These are phyloP conservation scores for Phenganax stokvisi DNA, from an alignment of 92 coral and sea anemone species.

Conservation along the genomic window DNA sequence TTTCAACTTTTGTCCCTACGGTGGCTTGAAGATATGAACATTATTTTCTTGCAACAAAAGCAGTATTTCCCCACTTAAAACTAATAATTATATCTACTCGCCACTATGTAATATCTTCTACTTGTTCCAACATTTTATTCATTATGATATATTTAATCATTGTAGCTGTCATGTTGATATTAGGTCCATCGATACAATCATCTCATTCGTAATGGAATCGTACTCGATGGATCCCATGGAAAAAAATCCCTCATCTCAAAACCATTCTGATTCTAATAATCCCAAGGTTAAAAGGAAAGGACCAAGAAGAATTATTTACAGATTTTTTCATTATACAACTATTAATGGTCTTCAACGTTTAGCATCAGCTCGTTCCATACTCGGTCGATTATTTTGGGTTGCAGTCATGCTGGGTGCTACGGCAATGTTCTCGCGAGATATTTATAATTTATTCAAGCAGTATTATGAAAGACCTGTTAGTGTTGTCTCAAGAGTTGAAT, in stretches of 20 bases:
- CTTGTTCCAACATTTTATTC: too few relatives aligned
- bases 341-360: slow-evolving; percentile 54
- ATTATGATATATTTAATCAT: too few relatives aligned
- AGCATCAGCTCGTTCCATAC: slow-evolving; percentile 41
- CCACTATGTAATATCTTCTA: too few relatives aligned
- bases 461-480: slow-evolving; percentile 12
- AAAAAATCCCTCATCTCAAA: neutral
- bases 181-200: neutral
- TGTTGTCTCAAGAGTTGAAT: slow-evolving; percentile 33
- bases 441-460: slow-evolving; percentile 16
- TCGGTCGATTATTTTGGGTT: slow-evolving; percentile 52
- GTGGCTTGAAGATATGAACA: too few relatives aligned
- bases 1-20: too few relatives aligned
- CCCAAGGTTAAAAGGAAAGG: slow-evolving; percentile 7
- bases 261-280: neutral
- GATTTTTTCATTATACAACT: slow-evolving; percentile 51
- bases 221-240: slow-evolving; percentile 7
- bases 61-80: too few relatives aligned
- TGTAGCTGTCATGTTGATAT: too few relatives aligned
- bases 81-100: too few relatives aligned
- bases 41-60: too few relatives aligned
- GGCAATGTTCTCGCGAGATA: slow-evolving; percentile 39
- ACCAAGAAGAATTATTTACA: slow-evolving; percentile 14
- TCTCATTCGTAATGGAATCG: neutral
- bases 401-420: slow-evolving; percentile 46